These are phyloP conservation scores for Mus minutoides DNA, from an alignment of 2,797 vertebrate species.

Conservation along the genomic window DNA sequence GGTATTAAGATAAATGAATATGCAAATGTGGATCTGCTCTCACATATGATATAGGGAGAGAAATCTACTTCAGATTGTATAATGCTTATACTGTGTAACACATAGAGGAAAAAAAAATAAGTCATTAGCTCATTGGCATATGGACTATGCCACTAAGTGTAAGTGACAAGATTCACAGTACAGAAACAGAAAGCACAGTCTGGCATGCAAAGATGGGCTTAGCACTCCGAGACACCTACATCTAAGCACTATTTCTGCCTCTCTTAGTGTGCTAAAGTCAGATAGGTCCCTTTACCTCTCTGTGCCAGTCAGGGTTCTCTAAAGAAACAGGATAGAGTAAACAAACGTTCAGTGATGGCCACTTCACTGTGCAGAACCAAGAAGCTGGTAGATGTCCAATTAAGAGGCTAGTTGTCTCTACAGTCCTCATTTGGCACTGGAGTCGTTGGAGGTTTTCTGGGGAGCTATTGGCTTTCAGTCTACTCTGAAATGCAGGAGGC, in stretches of 20 bases:
- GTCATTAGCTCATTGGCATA: conserved; percentile 43
- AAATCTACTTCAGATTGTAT: conserved; percentile 34
- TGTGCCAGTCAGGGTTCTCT: not conserved
- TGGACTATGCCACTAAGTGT: conserved; percentile 27
- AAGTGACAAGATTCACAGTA: conserved; percentile 48
- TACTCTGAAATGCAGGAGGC: not conserved
- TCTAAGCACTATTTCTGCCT: conserved; percentile 15
- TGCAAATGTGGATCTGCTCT: conserved; percentile 39
- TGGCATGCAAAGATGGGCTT: conserved; percentile 12
- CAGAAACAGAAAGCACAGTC: conserved; percentile 27
- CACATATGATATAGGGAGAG: conserved; percentile 16
- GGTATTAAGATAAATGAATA: conserved; percentile 65
- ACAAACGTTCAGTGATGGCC: not conserved
- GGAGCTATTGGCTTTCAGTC: not conserved
- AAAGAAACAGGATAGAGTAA: not conserved
- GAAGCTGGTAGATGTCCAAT: not conserved
- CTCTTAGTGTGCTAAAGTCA: not conserved
- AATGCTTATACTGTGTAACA: conserved; percentile 11
- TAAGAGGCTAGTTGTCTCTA: not conserved
- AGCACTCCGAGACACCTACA: not conserved
- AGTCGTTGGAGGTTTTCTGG: not conserved
- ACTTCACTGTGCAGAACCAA: not conserved
- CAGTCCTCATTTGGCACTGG: not conserved
- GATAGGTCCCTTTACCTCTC: not conserved
- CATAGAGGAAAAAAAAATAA: not conserved